phyloP scores from a whole-genome alignment of 2,113 vertebrate genomes.

The Emydura subglobosa region DNA sequence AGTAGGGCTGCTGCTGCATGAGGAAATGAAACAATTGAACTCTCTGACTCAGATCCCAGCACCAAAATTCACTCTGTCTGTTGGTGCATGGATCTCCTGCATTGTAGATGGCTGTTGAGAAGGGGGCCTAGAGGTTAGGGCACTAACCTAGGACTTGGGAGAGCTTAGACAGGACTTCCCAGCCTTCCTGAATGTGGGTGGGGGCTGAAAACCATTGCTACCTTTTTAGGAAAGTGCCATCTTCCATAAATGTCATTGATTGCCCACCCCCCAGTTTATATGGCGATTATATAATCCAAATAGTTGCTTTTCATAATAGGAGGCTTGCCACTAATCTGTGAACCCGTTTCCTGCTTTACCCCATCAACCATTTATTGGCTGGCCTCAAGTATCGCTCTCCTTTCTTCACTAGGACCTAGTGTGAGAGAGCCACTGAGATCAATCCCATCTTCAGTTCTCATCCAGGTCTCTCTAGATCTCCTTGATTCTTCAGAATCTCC shows the following conservation, averaged over 20 bases:
- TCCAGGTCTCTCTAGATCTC: neutral
- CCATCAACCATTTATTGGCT: neutral
- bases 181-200: neutral
- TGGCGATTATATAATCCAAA: neutral
- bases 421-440: neutral
- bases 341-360: neutral
- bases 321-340: neutral
- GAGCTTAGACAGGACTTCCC: neutral
- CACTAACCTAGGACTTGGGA: neutral
- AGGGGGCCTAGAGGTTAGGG: neutral
- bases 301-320: neutral
- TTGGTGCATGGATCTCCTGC: neutral
- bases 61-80: neutral
- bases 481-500: neutral
- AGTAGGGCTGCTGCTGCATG: neutral
- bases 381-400: neutral
- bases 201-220: neutral
- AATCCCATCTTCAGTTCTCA: neutral
- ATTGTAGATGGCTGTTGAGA: neutral
- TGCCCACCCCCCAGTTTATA: neutral
- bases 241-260: neutral
- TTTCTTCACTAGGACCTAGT: neutral
- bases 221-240: neutral
- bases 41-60: neutral
- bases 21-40: neutral